A percentile compares a stretch with the other conserved stretches of the same genome.
Evolutionary conservation across 1,140 invertebrate species (phyloP).

Genomic region (Neodiprion lecontei): DNA sequence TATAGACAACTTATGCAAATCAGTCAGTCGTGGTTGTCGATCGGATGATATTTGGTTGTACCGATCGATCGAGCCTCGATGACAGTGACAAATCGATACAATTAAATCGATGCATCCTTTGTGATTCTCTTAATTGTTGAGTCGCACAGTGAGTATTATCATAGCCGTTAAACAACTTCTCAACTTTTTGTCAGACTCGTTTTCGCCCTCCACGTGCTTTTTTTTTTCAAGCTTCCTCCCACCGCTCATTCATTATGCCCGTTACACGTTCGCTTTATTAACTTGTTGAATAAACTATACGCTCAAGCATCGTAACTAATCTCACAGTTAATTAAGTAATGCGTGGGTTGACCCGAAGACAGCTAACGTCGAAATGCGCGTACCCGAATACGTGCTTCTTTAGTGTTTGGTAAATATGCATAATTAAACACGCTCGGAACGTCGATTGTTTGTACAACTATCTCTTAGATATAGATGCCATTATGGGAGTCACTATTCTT

Average conservation of each 20-base stretch:
- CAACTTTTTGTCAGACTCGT: background rate
- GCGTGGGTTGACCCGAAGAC: too few species aligned
- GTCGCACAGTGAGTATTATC: background rate
- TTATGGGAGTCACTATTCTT: too few species aligned
- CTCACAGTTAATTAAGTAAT: background rate
- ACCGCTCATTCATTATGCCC: background rate
- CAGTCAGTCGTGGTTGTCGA: background rate
- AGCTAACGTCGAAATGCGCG: background rate
- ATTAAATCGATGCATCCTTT: conserved; percentile 1
- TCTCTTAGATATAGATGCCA: background rate
- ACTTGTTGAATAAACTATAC: background rate
- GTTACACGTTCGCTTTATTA: background rate
- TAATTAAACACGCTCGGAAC: background rate
- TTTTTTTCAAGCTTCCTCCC: background rate
- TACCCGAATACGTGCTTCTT: background rate
- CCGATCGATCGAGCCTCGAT: background rate
- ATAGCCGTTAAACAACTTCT: background rate
- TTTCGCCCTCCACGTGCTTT: background rate
- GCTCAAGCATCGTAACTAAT: background rate
- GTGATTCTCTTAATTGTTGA: background rate
- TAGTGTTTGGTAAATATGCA: background rate
- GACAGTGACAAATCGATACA: conserved; percentile 4
- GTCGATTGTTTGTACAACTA: background rate
- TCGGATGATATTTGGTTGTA: background rate
- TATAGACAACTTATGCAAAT: background rate